Conservation (phyloP, 2,888 invertebrate genomes). For the Leucozona laternaria region DNA sequence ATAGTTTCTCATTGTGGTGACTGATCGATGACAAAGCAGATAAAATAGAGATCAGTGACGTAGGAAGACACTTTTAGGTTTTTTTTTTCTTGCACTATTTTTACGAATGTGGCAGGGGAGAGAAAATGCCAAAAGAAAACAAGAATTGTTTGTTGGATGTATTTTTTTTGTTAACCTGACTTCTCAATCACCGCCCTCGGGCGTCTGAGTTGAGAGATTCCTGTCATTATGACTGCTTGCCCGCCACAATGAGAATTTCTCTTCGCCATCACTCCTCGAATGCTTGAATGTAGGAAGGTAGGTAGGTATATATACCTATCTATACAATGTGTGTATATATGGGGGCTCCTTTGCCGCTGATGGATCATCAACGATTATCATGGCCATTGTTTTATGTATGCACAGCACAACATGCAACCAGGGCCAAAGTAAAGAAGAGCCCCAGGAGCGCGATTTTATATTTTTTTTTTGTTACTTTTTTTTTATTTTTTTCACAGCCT, state of each 20-base stretch:
- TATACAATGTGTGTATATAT: not conserved
- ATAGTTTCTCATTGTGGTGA: slow-evolving; percentile 39
- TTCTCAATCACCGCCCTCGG: slow-evolving; percentile 80
- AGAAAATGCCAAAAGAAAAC: slow-evolving; percentile 41
- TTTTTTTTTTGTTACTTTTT: slow-evolving; percentile 10
- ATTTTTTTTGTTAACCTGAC: slow-evolving; percentile 75
- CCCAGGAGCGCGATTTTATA: slow-evolving; percentile 53
- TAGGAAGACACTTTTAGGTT: not conserved
- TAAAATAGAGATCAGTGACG: slow-evolving; percentile 41
- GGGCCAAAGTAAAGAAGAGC: slow-evolving; percentile 54
- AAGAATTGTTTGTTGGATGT: not conserved
- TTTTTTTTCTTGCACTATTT: slow-evolving; percentile 12
- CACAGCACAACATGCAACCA: slow-evolving; percentile 60
- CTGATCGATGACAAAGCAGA: slow-evolving; percentile 20
- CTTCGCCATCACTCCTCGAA: slow-evolving; percentile 40
- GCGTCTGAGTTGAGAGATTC: slow-evolving; percentile 75
- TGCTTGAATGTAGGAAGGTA: slow-evolving; percentile 5
- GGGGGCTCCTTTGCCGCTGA: slow-evolving; percentile 63
- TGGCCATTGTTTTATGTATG: slow-evolving; percentile 74
- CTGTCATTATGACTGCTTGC: slow-evolving; percentile 74
- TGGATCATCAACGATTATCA: slow-evolving; percentile 76
- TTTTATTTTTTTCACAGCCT: slow-evolving; percentile 69
- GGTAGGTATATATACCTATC: not conserved
- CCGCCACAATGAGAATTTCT: slow-evolving; percentile 71
- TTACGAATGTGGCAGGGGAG: slow-evolving; percentile 18